Evolutionary conservation across 1,140 invertebrate genomes (phyloP).

Genomic region (Sycobia sp.): DNA sequence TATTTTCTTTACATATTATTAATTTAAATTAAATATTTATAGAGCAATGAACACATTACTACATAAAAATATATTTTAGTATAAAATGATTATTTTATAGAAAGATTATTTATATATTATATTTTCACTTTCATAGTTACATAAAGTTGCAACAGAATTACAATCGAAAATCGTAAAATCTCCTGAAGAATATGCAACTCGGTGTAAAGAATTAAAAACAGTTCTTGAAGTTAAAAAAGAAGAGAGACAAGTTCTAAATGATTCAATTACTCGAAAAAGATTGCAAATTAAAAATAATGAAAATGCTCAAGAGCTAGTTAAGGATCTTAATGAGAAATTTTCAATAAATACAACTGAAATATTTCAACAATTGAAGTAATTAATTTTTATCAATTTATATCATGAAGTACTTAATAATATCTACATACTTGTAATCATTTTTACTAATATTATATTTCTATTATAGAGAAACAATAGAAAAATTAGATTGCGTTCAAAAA

Average conservation of each 20-base stretch:
- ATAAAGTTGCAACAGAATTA: constrained; percentile 38
- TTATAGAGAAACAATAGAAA: constrained; percentile 6
- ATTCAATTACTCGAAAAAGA: constrained; percentile 41
- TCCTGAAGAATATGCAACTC: constrained; percentile 40
- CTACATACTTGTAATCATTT: neutral
- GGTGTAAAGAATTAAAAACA: constrained; percentile 40
- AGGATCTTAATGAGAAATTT: constrained; percentile 39
- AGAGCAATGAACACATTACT: no score
- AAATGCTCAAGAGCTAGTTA: constrained; percentile 34
- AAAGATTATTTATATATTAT: no score
- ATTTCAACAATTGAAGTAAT: constrained; percentile 36
- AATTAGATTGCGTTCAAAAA: constrained; percentile 23
- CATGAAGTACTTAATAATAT: neutral
- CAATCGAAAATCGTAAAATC: constrained; percentile 44
- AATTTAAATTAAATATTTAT: no score
- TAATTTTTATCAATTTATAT: neutral
- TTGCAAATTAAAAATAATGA: constrained; percentile 40
- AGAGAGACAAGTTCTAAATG: constrained; percentile 36
- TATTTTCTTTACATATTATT: no score
- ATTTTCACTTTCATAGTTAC: constrained; percentile 33
- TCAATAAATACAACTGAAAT: constrained; percentile 17
- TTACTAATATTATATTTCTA: constrained; percentile 1
- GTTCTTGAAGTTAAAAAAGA: constrained; percentile 36
- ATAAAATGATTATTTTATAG: no score
- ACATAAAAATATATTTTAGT: no score